Evolutionary conservation across 2,797 vertebrate species (phyloP).

Genomic region (Stomatorhinus walkeri): DNA sequence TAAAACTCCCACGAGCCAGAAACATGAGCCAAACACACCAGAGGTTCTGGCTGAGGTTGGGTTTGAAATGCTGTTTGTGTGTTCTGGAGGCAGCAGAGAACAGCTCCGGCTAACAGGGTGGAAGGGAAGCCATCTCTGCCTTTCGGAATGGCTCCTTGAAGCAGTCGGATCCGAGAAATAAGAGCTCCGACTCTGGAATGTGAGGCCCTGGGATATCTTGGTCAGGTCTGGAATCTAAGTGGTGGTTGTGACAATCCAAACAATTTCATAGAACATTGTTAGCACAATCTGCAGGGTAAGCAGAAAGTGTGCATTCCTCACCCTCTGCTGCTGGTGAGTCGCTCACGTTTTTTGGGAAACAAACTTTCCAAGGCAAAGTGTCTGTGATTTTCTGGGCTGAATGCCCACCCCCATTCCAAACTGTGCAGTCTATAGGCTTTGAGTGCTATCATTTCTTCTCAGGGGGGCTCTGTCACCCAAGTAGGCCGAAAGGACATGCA

Average conservation of each 20-base stretch:
- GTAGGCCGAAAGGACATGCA: not conserved
- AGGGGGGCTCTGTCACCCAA: not conserved
- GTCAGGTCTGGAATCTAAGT: conserved; percentile 29
- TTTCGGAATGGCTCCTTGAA: not conserved
- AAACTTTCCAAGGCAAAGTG: not conserved
- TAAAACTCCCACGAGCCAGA: not conserved
- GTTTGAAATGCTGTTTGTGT: not conserved
- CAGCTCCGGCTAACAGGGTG: not conserved
- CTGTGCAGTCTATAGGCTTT: not conserved
- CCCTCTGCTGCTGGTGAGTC: conserved; percentile 22
- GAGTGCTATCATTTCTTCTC: not conserved
- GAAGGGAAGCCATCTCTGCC: not conserved
- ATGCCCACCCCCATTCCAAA: not conserved
- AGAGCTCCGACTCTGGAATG: not conserved
- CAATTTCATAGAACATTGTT: conserved; percentile 25
- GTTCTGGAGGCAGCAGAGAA: not conserved
- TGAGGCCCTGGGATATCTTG: conserved; percentile 10
- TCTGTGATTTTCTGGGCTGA: not conserved
- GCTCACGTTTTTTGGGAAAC: not conserved
- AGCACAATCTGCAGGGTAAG: conserved; percentile 26
- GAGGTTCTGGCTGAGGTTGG: not conserved
- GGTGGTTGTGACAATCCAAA: conserved; percentile 25
- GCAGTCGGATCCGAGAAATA: not conserved
- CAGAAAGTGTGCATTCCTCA: conserved; percentile 22
- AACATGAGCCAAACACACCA: not conserved